Conservation (phyloP, 2,888 invertebrate species). For the Auanema sp. region DNA sequence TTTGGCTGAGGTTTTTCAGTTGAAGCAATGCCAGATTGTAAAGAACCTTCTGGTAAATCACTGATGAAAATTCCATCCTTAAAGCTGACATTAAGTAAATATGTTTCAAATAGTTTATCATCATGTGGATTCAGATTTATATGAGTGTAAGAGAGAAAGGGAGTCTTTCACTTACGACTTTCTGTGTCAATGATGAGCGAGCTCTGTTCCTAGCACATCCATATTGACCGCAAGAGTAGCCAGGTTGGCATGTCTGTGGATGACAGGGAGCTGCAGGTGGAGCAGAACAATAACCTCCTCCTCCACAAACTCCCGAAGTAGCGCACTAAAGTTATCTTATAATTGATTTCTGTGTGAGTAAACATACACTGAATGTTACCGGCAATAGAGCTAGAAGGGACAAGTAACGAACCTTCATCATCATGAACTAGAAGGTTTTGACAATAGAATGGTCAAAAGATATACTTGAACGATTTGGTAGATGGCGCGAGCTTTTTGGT, state of each 20-base stretch:
- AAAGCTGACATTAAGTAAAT: slow-evolving; percentile 3
- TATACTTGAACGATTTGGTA: too few relatives aligned
- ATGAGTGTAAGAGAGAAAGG: too few relatives aligned
- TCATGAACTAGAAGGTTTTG: too few relatives aligned
- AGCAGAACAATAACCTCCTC: slow-evolving; percentile 42
- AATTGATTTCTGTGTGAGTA: too few relatives aligned
- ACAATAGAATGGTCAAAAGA: too few relatives aligned
- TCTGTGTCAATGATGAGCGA: slow-evolving; percentile 50
- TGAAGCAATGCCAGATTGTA: neutral
- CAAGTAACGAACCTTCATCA: too few relatives aligned
- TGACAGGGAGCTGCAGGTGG: slow-evolving; percentile 36
- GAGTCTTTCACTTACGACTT: slow-evolving; percentile 36
- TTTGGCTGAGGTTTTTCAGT: slow-evolving; percentile 15
- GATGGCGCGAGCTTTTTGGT: too few relatives aligned
- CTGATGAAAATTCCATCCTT: slow-evolving; percentile 48
- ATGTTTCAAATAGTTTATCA: too few relatives aligned
- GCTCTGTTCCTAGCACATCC: slow-evolving; percentile 61
- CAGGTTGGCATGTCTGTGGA: slow-evolving; percentile 51
- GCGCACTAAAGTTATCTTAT: slow-evolving; percentile 40
- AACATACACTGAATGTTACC: neutral
- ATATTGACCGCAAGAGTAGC: slow-evolving; percentile 60
- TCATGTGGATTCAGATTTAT: too few relatives aligned
- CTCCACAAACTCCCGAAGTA: slow-evolving; percentile 54
- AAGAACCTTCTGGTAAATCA: slow-evolving; percentile 1
- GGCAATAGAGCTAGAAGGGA: neutral